A percentile compares a stretch with the other conserved stretches of the same genome.
Conservation (phyloP, 2,888 invertebrate species). For the Chymomyza procnemis region DNA sequence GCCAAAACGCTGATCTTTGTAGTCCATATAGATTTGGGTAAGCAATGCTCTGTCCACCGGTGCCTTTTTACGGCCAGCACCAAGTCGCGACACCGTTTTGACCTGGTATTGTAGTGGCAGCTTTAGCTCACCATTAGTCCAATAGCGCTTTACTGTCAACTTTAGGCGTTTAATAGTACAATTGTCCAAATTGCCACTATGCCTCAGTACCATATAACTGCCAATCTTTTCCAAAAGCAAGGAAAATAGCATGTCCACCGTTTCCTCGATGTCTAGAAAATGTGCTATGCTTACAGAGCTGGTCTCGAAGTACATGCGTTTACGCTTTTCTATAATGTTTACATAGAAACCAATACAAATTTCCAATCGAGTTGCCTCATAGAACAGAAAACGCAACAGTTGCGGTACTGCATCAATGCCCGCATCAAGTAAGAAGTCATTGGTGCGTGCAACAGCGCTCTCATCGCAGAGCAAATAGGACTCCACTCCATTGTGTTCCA, state of each 20-base stretch:
- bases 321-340: constrained; percentile 29
- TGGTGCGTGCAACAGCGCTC: constrained; percentile 34
- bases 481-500: constrained; percentile 50
- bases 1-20: constrained; percentile 14
- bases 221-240: constrained; percentile 55
- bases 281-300: constrained; percentile 45
- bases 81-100: constrained; percentile 18
- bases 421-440: constrained; percentile 50
- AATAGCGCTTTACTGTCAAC: constrained; percentile 40
- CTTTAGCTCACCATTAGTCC: neutral
- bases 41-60: constrained; percentile 20
- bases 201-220: constrained; percentile 36
- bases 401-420: constrained; percentile 56
- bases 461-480: constrained; percentile 59
- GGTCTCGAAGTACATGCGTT: constrained; percentile 46
- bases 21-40: constrained; percentile 27
- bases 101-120: constrained; percentile 52
- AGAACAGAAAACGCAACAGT: constrained; percentile 46
- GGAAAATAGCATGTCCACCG: constrained; percentile 58
- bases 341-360: constrained; percentile 58
- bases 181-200: constrained; percentile 33
- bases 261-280: constrained; percentile 53
- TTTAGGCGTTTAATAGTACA: constrained; percentile 52
- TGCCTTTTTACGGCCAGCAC: neutral
- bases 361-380: constrained; percentile 32